phyloP scores from a whole-genome alignment of 2,113 vertebrate species.

The Lampris megalopsis region DNA sequence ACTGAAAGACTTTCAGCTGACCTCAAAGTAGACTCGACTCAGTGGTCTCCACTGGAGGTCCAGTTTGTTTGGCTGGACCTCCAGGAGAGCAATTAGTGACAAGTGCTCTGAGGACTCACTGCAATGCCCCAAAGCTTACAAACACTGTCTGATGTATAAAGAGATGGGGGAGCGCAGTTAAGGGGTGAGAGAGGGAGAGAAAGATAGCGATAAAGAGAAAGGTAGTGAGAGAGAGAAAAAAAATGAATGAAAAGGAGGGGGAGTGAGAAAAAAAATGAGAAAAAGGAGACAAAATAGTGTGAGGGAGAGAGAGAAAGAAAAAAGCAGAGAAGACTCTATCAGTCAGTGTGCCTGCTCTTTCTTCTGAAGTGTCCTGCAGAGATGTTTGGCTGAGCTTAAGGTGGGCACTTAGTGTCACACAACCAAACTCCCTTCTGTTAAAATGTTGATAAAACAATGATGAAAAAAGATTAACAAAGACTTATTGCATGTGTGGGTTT shows the following conservation, averaged over 20 bases:
- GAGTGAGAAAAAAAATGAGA: not conserved
- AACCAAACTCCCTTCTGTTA: not conserved
- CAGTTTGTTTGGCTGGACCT: not conserved
- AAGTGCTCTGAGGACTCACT: not conserved
- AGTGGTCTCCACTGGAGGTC: conserved; percentile 14
- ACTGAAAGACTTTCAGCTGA: conserved; percentile 49
- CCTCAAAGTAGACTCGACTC: conserved; percentile 6
- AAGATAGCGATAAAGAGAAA: not conserved
- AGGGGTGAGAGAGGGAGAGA: not conserved
- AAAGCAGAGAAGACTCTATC: not conserved
- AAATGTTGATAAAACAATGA: not conserved
- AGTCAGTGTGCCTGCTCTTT: not conserved
- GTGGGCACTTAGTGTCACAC: not conserved
- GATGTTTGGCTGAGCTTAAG: not conserved
- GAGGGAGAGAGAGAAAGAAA: not conserved
- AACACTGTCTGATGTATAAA: not conserved
- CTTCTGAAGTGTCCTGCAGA: conserved; percentile 11
- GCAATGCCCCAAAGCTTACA: not conserved
- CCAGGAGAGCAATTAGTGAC: conserved; percentile 19
- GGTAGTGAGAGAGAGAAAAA: not conserved
- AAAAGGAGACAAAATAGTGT: not conserved
- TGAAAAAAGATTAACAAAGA: not conserved
- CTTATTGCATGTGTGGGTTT: no score
- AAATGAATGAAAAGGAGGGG: not conserved
- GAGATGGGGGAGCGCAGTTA: not conserved